Base-by-base conservation (phyloP, 2,888 invertebrate genomes). In the Dynastes tityus region DNA sequence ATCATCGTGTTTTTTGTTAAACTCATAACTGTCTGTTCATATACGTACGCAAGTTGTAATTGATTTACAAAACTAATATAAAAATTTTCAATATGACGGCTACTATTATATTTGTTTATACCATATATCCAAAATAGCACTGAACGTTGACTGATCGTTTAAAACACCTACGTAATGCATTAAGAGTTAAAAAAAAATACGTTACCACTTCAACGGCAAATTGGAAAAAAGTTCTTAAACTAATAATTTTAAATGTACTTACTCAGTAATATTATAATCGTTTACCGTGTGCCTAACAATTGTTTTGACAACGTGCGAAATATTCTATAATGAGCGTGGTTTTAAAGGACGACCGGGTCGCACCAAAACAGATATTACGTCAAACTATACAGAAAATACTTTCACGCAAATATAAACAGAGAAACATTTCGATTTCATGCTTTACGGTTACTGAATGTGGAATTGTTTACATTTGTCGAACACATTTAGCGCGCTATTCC, bases 281-380 rank as follows among this genome's bases (percentile, higher is more conserved):
- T 22, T 22, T 8, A 22, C 8, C 22, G n/a, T 22, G 6, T 5
- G 16, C 0, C 55, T 58, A 5, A 22, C 3, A 22, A 32, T 32
- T 63, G 22, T 55, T 32, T 63, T 32, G 27, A 63, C 27, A 29
- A 63, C 29, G 27, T 27, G 4, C 29, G 4, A 58, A 63, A 63
- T 32, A 63, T 61, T 29, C 3, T 22, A 61, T 27, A 27, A 13
- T 63, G 5, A 29, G 61, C 45, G 27, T 13, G 13, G 29, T 29
- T 63, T 63, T 63, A 63, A 63, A 73, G 73, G 65, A 75, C 64
- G 63, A 37, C 13, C 49, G 53, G 67, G 73, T 79, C 67, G 71
- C 51, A 68, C 71, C 49, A 76, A 78, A 80, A 74, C 78, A 78
- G 77, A 73, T 76, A 80, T 78, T 78, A 78, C 80, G 80, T 80